Conservation (phyloP, 2,797 vertebrate genomes). For the Cetoscarus ocellatus region DNA sequence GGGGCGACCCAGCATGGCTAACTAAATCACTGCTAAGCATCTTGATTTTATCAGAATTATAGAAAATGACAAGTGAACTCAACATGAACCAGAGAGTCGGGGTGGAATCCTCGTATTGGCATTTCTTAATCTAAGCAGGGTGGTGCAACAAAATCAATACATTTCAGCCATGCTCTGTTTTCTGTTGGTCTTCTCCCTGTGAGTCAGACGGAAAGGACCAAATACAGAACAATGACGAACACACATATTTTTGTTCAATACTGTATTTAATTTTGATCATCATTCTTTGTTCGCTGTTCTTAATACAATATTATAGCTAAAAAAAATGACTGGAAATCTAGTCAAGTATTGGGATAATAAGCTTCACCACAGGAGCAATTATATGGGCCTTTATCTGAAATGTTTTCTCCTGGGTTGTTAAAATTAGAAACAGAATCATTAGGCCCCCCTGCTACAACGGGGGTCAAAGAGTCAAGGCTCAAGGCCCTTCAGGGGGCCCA, state of each 20-base stretch:
- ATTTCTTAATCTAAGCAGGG: conserved; percentile 80
- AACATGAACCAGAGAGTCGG: conserved; percentile 79
- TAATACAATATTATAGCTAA: no score
- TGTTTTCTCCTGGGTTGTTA: neutral
- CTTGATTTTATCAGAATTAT: conserved; percentile 86
- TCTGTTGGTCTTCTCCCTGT: conserved; percentile 34
- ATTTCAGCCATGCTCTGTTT: conserved; percentile 44
- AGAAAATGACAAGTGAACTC: conserved; percentile 88
- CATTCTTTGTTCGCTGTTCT: neutral
- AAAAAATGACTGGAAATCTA: neutral
- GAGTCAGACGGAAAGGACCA: conserved; percentile 31
- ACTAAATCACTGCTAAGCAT: conserved; percentile 81
- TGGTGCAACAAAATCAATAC: conserved; percentile 82
- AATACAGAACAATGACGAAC: conserved; percentile 16
- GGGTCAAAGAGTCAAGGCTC: neutral
- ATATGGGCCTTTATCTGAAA: neutral
- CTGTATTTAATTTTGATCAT: neutral
- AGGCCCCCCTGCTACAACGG: neutral
- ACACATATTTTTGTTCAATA: neutral
- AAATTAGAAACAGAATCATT: neutral
- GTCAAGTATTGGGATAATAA: neutral
- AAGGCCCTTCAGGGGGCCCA: no score
- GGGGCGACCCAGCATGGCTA: conserved; percentile 72
- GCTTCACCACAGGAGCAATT: no score
- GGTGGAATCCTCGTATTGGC: conserved; percentile 82